These are phyloP conservation scores for Threskiornis aethiopicus DNA, from an alignment of 2,797 vertebrate genomes.

Conservation along the genomic window DNA sequence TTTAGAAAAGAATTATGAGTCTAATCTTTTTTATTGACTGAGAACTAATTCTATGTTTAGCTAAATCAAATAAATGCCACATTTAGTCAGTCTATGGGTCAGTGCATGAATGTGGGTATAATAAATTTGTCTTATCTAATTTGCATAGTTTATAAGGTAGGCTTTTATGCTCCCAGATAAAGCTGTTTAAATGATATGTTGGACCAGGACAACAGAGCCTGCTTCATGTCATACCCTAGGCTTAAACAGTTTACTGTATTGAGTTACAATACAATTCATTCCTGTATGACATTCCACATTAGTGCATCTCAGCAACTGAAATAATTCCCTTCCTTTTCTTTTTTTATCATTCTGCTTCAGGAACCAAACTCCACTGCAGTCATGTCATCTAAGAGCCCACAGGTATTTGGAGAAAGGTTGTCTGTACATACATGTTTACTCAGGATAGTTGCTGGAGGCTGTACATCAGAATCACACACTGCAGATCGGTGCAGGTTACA, in stretches of 20 bases:
- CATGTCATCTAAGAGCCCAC: background rate
- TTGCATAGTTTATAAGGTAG: background rate
- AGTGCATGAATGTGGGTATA: background rate
- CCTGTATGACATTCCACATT: background rate
- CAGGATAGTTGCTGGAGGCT: background rate
- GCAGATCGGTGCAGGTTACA: background rate
- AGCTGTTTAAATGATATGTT: background rate
- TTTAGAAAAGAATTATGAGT: background rate
- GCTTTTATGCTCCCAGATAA: background rate
- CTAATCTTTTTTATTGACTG: background rate
- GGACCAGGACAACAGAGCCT: background rate
- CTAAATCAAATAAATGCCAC: background rate
- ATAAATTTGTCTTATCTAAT: background rate
- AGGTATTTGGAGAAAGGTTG: background rate
- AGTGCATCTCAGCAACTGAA: background rate
- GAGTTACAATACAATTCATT: background rate
- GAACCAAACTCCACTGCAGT: background rate
- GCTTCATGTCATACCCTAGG: background rate
- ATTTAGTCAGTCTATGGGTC: background rate
- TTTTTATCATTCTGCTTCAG: background rate
- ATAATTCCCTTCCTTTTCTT: background rate
- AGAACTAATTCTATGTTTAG: background rate
- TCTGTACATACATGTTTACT: accelerated
- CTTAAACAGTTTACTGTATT: background rate
- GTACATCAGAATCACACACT: background rate